phyloP scores from a whole-genome alignment of 2,797 vertebrate species.

The Microctenopoma stevenorrisi region DNA sequence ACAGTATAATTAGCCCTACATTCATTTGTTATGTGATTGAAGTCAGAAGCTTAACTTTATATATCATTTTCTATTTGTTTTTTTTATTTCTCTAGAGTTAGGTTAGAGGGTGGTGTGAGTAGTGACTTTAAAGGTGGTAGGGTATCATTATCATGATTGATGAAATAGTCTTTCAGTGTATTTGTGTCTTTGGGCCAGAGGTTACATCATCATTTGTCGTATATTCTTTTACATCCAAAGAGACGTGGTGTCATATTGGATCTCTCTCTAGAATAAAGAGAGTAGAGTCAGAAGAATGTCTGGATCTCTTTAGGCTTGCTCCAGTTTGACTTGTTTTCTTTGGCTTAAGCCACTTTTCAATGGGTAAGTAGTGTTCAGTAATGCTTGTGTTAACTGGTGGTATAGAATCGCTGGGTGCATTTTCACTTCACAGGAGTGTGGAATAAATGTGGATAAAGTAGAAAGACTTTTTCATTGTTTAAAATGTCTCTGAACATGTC shows the following conservation, averaged over 20 bases:
- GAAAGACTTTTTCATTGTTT: background rate
- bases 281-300: conserved; percentile 6
- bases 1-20: background rate
- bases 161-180: background rate
- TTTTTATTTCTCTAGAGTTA: background rate
- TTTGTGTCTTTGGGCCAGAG: background rate
- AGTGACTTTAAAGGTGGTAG: too few relatives aligned
- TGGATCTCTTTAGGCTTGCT: conserved; percentile 18
- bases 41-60: background rate
- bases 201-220: background rate
- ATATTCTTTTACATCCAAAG: background rate
- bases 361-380: conserved; percentile 13
- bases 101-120: background rate
- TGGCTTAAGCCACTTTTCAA: conserved; percentile 18
- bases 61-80: background rate
- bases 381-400: conserved; percentile 13
- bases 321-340: conserved; percentile 29
- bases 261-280: background rate
- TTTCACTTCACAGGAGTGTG: background rate
- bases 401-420: background rate
- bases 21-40: background rate
- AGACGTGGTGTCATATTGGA: background rate
- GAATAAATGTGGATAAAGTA: background rate
- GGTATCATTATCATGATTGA: too few relatives aligned
- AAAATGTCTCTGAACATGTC: background rate